A percentile compares a stretch with the other conserved stretches of the same genome.
Conservation (phyloP, 2,797 vertebrate species). For the Bradypus variegatus region DNA sequence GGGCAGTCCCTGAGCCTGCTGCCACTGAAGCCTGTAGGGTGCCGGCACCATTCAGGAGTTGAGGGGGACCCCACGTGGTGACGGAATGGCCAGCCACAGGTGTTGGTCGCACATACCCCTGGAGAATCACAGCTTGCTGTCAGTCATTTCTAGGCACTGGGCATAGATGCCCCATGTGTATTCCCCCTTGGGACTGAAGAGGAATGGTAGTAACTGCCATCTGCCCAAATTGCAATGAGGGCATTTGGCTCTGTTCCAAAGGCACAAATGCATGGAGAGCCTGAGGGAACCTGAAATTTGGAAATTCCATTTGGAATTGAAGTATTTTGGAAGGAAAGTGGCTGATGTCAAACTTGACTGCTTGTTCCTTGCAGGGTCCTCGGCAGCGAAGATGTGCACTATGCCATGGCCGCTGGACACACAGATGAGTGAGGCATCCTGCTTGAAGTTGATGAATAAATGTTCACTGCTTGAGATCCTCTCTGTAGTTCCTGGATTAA, state of each 20-base stretch:
- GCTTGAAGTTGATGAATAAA: slow-evolving; percentile 99
- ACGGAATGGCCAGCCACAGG: too few species aligned
- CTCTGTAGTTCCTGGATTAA: slow-evolving; percentile 95
- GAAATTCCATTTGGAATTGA: slow-evolving; percentile 99
- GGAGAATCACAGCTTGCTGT: slow-evolving; percentile 88
- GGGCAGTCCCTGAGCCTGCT: too few species aligned
- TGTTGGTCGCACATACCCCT: too few species aligned
- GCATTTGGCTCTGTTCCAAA: slow-evolving; percentile 97
- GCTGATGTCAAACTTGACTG: slow-evolving; percentile 97
- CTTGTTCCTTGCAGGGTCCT: slow-evolving; percentile 96
- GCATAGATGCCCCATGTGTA: slow-evolving; percentile 94
- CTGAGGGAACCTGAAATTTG: slow-evolving; percentile 98
- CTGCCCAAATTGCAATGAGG: slow-evolving; percentile 88
- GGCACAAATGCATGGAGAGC: slow-evolving; percentile 97
- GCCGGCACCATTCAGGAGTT: too few species aligned
- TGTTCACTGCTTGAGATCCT: slow-evolving; percentile 96
- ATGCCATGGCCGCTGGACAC: slow-evolving; percentile 97
- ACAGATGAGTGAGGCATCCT: slow-evolving; percentile 96
- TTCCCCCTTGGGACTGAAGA: slow-evolving; percentile 98
- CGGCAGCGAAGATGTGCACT: slow-evolving; percentile 95
- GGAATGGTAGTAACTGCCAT: slow-evolving; percentile 99
- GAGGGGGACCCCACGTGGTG: too few species aligned
- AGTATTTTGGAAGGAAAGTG: slow-evolving; percentile 97
- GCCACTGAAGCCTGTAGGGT: too few species aligned
- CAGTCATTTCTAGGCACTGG: slow-evolving; percentile 99